Evolutionary conservation across 2,797 vertebrate species (phyloP), one percentile per base, ranked within the genome.

Genomic region (Paratrypauchen microcephalus): DNA sequence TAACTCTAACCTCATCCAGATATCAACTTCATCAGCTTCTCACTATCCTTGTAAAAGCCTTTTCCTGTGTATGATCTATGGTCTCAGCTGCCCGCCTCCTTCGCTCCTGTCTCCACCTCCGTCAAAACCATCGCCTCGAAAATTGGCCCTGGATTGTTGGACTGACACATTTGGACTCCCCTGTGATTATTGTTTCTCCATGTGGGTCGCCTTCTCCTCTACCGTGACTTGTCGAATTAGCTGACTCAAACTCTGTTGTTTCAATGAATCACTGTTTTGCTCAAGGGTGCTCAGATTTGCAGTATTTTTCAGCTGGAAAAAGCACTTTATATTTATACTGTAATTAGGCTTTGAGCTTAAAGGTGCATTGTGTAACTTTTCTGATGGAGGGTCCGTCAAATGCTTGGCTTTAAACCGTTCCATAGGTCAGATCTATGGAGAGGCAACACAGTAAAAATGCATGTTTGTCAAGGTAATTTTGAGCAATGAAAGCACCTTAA

Each of bases 241-340:
- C 82, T 83, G 84, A 88, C 77, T 91, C 88, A 90, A 79, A 87
- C 77, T 58, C 68, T 77, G 70, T 75, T 81, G 71, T 85, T 84
- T 87, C 86, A 84, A 87, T 84, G 85, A 87, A 72, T 86, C 86
- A 82, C 79, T 82, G 76, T 83, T 84, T 82, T 81, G 73, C 69
- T 72, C 50, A 62, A 82, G 74, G 75, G 84, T 79, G 80, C 36
- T 68, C 70, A 8, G 50, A 4, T 62, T 71, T 57, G 36, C 52
- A 8, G 41, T 26, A 19, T 50, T 50, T 50, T 64, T 63, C 47
- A 47, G 21, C 12, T 15, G 19, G 21, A 63, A 16, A 45, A 21
- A 24, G 61, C 41, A 26, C 32, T 61, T 62, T 41, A 36, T 21
- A 13, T 45, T 23, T 41, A 11, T 16, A 2, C 2, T 15, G 41